A percentile compares a stretch with the other conserved stretches of the same genome.
Conservation (phyloP, 2,888 invertebrate genomes). For the Byasa hedistus region DNA sequence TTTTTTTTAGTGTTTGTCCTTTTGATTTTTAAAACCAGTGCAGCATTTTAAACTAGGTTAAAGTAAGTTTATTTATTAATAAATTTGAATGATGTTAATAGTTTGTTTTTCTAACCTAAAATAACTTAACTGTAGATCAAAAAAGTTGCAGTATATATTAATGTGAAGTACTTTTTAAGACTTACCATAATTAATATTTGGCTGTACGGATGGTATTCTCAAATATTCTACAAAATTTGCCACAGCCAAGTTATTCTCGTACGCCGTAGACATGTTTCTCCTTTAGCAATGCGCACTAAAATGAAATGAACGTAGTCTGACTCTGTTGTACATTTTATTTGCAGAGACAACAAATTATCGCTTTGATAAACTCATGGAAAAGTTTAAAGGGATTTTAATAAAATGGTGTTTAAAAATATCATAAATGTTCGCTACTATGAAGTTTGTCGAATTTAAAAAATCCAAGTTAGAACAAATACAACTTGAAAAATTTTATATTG, state of each 20-base stretch:
- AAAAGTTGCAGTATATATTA: not conserved
- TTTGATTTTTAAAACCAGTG: too few species aligned
- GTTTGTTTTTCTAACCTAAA: too few species aligned
- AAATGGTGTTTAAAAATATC: too few species aligned
- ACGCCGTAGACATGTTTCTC: conserved; percentile 54
- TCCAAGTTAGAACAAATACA: too few species aligned
- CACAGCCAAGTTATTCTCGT: conserved; percentile 76
- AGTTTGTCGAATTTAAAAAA: too few species aligned
- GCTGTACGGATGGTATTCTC: conserved; percentile 87
- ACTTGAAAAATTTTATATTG: too few species aligned
- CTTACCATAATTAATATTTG: conserved; percentile 86
- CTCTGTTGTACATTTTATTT: not conserved
- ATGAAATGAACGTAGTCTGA: conserved; percentile 10
- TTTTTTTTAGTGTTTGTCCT: too few species aligned
- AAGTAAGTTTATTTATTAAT: too few species aligned
- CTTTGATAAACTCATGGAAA: not conserved
- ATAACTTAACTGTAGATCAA: not conserved
- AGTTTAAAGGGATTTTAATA: not conserved
- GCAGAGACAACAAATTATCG: not conserved
- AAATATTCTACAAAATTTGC: conserved; percentile 87
- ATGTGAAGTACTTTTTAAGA: conserved; percentile 21
- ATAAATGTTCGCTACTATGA: too few species aligned
- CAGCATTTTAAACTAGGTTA: too few species aligned
- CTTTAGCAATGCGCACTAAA: conserved; percentile 20
- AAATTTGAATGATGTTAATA: too few species aligned